Conservation (phyloP, 2,113 vertebrate species). For the Otolemur garnettii region DNA sequence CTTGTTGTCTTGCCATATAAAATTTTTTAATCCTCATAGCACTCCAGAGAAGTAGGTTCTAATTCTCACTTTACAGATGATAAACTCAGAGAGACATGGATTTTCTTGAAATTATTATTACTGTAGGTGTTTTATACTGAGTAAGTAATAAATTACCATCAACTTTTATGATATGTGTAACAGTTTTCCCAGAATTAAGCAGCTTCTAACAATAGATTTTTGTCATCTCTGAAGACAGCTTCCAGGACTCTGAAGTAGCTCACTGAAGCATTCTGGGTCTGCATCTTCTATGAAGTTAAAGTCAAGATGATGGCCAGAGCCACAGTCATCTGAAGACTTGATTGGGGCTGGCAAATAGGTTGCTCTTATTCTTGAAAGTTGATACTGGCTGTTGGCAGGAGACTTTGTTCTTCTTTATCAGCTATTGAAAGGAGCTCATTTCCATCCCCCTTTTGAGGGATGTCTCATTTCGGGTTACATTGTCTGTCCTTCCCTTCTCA, state of each 20-base stretch:
- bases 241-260: not conserved
- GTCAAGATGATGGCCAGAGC: not conserved
- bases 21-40: not conserved
- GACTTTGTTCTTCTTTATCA: not conserved
- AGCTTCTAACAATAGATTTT: not conserved
- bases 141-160: not conserved
- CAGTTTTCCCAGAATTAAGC: not conserved
- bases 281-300: too few species aligned
- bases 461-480: not conserved
- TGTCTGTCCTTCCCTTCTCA: not conserved
- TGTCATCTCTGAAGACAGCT: not conserved
- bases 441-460: not conserved
- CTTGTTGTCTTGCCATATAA: not conserved
- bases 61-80: not conserved
- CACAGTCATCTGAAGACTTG: not conserved
- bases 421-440: not conserved
- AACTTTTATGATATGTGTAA: not conserved
- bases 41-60: not conserved
- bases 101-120: not conserved
- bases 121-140: not conserved
- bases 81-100: not conserved
- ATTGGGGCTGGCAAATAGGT: not conserved
- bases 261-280: not conserved
- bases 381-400: not conserved
- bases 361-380: not conserved